phyloP scores from a whole-genome alignment of 2,888 invertebrate species.

The Apamea epomidion region DNA sequence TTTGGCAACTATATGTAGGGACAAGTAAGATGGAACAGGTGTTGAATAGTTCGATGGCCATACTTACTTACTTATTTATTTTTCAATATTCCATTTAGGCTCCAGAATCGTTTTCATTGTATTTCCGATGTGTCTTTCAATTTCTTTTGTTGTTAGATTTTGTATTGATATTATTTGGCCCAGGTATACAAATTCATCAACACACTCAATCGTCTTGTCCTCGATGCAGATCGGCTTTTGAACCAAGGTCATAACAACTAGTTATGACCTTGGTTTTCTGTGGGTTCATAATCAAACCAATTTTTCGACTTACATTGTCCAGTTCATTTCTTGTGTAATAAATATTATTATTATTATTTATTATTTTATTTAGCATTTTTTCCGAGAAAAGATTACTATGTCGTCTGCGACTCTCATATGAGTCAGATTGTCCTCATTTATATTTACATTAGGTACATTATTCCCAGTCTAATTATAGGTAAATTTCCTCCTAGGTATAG shows the following conservation, averaged over 20 bases:
- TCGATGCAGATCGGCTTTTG: not conserved
- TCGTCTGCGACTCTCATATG: not conserved
- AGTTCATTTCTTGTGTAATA: not conserved
- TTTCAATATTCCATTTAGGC: not conserved
- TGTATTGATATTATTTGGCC: not conserved
- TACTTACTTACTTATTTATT: not conserved
- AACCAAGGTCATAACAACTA: too few relatives aligned
- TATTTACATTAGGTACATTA: not conserved
- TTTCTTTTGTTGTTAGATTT: not conserved
- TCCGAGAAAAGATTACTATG: not conserved
- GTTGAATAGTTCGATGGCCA: too few relatives aligned
- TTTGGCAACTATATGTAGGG: not conserved
- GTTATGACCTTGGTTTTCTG: not conserved
- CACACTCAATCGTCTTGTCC: not conserved
- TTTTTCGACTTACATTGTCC: not conserved
- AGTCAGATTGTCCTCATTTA: constrained; percentile 7
- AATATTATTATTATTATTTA: too few relatives aligned
- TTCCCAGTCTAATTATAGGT: not conserved
- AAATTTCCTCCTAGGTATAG: not conserved
- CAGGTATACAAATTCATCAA: not conserved
- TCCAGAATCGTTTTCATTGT: not conserved
- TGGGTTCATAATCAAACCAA: not conserved
- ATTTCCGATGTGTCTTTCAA: not conserved
- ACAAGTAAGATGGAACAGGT: not conserved
- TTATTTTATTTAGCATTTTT: not conserved